These are phyloP conservation scores for Frankliniella fusca DNA, from an alignment of 2,888 invertebrate species.

Conservation along the genomic window DNA sequence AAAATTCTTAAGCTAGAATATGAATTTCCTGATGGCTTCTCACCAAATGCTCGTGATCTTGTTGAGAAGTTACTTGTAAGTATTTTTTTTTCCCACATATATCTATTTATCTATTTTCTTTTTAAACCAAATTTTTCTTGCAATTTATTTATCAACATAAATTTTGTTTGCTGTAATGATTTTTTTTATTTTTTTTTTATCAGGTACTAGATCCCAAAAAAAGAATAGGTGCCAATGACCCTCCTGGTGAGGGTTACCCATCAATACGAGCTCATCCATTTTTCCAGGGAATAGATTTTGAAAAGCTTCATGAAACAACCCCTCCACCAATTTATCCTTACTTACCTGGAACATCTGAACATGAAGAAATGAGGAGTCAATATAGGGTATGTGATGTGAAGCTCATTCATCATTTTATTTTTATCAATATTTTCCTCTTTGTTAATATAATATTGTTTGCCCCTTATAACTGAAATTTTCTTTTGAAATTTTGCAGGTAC, in stretches of 20 bases:
- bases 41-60: conserved; percentile 78
- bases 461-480: too few species aligned
- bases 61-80: conserved; percentile 74
- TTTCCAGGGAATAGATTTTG: conserved; percentile 80
- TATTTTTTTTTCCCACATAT: conserved; percentile 33
- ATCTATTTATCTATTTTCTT: too few species aligned
- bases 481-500: conserved; percentile 47
- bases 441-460: conserved; percentile 14
- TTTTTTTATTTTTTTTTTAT: conserved; percentile 32
- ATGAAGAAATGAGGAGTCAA: conserved; percentile 62
- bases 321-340: conserved; percentile 81
- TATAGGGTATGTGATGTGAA: conserved; percentile 50
- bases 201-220: conserved; percentile 68
- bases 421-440: not conserved
- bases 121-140: not conserved
- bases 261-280: conserved; percentile 83
- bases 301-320: conserved; percentile 66
- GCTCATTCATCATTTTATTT: too few species aligned
- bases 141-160: conserved; percentile 3
- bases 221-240: conserved; percentile 77
- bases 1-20: conserved; percentile 89
- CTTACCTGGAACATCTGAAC: conserved; percentile 67
- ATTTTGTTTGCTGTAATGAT: not conserved
- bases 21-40: conserved; percentile 89
- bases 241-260: conserved; percentile 61